Conservation (phyloP, 2,888 invertebrate species). For the Tinea semifulvella region DNA sequence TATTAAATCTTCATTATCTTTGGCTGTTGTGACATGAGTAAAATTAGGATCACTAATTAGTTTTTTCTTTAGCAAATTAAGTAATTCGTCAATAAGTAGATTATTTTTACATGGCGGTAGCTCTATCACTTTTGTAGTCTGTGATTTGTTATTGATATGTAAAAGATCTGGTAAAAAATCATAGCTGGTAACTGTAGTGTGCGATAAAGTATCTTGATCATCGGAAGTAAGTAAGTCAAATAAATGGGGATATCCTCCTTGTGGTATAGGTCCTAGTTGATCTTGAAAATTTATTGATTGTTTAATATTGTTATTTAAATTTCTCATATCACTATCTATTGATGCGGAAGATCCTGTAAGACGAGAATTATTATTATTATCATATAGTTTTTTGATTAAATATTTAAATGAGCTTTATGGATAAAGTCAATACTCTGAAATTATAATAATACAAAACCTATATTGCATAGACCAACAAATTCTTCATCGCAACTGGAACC, state of each 20-base stretch:
- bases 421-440: too few relatives aligned
- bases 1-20: conserved; percentile 26
- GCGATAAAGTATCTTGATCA: background rate
- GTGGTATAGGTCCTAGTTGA: background rate
- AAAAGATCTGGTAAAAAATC: background rate
- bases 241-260: background rate
- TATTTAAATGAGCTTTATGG: too few relatives aligned
- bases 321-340: too few relatives aligned
- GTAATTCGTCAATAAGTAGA: conserved; percentile 41
- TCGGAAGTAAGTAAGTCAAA: background rate
- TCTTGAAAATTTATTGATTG: too few relatives aligned
- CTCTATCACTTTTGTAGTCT: conserved; percentile 24
- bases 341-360: too few relatives aligned
- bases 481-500: conserved; percentile 30
- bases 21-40: conserved; percentile 38
- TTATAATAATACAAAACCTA: too few relatives aligned
- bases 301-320: too few relatives aligned
- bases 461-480: conserved; percentile 33
- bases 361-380: too few relatives aligned
- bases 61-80: conserved; percentile 44
- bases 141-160: background rate
- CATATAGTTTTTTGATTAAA: too few relatives aligned
- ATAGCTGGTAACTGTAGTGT: background rate
- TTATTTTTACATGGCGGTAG: conserved; percentile 35
- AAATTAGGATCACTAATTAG: conserved; percentile 37